Percentiles rank a stretch among this genome's conserved stretches.
Evolutionary conservation across 1,140 invertebrate species (phyloP).

Genomic region (Penaeus japonicus): DNA sequence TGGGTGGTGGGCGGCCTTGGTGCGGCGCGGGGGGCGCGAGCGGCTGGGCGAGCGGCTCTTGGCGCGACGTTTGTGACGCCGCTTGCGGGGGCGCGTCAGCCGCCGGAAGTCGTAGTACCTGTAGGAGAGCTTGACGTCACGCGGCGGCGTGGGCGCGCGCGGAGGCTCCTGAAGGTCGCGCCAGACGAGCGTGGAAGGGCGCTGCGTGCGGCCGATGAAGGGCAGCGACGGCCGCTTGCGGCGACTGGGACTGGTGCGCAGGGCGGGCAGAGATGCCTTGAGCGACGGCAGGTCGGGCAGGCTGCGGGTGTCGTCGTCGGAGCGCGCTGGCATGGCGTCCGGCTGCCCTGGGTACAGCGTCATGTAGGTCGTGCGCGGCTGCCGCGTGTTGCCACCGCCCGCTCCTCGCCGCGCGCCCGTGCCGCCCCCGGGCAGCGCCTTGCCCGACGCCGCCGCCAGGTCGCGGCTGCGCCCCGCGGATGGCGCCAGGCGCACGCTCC

Average conservation of each 20-base stretch:
- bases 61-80: background rate
- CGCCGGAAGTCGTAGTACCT: conserved; percentile 46
- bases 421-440: background rate
- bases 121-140: conserved; percentile 16
- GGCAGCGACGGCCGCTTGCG: background rate
- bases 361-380: conserved; percentile 11
- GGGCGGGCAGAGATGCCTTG: conserved; percentile 20
- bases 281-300: conserved; percentile 44
- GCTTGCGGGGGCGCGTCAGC: conserved; percentile 21
- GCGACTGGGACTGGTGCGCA: conserved; percentile 7
- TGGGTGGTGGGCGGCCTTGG: background rate
- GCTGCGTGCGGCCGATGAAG: background rate
- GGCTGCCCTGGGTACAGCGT: conserved; percentile 23
- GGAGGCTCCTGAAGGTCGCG: background rate
- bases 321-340: background rate
- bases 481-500: background rate
- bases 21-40: background rate
- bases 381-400: background rate
- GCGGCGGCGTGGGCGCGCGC: background rate
- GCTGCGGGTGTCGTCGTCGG: conserved; percentile 22
- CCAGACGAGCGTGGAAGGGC: background rate
- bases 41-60: conserved; percentile 30
- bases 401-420: background rate
- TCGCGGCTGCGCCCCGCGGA: background rate
- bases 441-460: background rate